A percentile compares a stretch with the other conserved stretches of the same genome.
Conservation (phyloP, 2,113 vertebrate genomes). For the Cranoglanis bouderius region DNA sequence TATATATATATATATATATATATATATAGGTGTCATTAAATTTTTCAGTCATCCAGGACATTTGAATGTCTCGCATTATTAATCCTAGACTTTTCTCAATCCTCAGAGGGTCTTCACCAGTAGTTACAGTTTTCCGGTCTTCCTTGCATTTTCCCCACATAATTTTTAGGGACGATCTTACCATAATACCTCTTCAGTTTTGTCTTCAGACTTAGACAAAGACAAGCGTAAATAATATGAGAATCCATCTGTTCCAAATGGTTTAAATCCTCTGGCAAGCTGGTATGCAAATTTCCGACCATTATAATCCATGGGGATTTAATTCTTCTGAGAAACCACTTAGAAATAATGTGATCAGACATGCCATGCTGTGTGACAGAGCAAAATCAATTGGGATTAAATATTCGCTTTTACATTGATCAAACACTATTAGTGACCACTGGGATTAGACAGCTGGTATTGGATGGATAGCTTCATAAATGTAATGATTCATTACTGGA, state of each 20-base stretch:
- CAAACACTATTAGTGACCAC: slow-evolving; percentile 13
- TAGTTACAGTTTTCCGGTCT: background rate
- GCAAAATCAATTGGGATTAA: slow-evolving; percentile 20
- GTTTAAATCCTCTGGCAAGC: background rate
- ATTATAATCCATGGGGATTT: background rate
- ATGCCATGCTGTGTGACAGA: background rate
- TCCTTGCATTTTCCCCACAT: background rate
- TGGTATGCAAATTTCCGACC: background rate
- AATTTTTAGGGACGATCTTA: background rate
- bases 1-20: too few relatives aligned
- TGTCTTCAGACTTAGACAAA: background rate
- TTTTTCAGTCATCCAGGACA: background rate
- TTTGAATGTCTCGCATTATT: background rate
- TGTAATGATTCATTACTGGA: background rate
- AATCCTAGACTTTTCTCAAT: background rate
- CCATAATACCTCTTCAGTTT: background rate
- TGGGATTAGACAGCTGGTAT: background rate
- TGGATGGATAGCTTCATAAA: slow-evolving; percentile 1
- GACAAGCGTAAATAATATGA: background rate
- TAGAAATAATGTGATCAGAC: slow-evolving; percentile 5
- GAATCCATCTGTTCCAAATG: background rate
- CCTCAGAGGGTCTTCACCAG: background rate
- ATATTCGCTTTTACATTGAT: slow-evolving; percentile 7
- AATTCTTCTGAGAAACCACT: slow-evolving; percentile 2
- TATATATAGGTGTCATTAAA: background rate